Evolutionary conservation across 2,888 invertebrate species (phyloP), one percentile per base, ranked within the genome.

Genomic region (Rhingia campestris): DNA sequence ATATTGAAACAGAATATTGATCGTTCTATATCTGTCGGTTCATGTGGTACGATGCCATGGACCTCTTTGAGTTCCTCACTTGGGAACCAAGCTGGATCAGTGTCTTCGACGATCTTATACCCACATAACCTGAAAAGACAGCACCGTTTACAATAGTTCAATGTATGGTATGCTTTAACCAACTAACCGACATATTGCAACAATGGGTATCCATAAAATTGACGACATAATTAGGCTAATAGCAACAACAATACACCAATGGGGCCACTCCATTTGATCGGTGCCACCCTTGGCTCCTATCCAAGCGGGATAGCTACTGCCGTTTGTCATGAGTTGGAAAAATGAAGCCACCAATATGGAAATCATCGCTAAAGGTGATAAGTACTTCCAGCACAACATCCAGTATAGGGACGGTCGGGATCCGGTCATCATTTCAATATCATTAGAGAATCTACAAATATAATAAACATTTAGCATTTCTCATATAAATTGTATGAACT

Each of bases 371-470:
- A 95, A 89, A 0, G 98, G 98, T 2, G 97, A 97, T 9, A 98
- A 92, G 90, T 97, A 98, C 91, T 98, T 97, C 98, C 98, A 98
- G 91, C 97, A 98, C 87, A 97, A 94, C 89, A 97, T 92, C 98
- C 98, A 98, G 91, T 97, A 98, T 39, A 96, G 92, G 0, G 96
- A 95, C 0, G 98, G 97, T 32, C 97, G 93, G 56, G 94, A 94
- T 3, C 98, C 98, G 0, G 97, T 98, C 98, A 98, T 98, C 91
- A 97, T 93, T 91, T 98, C 97, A 85, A 98, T 97, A 91, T 98
- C 98, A 89, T 98, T 97, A 4, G 97, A 96, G 90, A 98, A 98
- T 92, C 97, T 97, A 89, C 4, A 10, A 51, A 41, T 2, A 5
- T 32, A 4, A 14, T 5, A 4, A 37, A 4, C 0, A 9, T 32